Conservation (phyloP, 2,797 vertebrate species). For the Oceanodroma leucorhoa region DNA sequence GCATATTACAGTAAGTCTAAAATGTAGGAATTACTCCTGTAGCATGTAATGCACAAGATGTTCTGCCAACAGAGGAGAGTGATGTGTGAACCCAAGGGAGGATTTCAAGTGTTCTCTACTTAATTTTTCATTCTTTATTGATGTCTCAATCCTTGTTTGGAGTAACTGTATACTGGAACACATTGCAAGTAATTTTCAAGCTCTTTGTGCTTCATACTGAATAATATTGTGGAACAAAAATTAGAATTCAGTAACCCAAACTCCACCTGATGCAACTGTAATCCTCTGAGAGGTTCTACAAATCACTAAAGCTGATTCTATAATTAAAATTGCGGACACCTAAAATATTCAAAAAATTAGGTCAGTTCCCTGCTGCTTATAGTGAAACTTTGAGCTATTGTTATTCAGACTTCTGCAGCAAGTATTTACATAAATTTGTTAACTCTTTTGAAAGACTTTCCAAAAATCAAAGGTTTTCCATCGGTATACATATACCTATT, state of each 20-base stretch:
- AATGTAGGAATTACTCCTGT: background rate
- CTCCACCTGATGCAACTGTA: background rate
- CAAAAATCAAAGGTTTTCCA: background rate
- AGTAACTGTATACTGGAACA: background rate
- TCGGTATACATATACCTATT: rapidly evolving
- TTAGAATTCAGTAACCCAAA: background rate
- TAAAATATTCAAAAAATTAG: background rate
- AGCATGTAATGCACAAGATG: rapidly evolving
- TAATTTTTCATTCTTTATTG: background rate
- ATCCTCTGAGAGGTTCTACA: background rate
- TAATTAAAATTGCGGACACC: background rate
- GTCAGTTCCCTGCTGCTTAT: rapidly evolving
- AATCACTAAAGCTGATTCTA: background rate
- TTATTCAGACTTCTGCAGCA: background rate
- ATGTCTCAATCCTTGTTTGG: background rate
- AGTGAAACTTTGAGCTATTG: background rate
- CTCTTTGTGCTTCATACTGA: background rate
- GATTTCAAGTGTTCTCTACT: background rate
- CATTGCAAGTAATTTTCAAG: background rate
- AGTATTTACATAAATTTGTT: background rate
- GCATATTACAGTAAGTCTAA: background rate
- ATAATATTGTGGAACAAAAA: background rate
- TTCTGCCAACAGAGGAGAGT: background rate
- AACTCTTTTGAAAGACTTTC: background rate
- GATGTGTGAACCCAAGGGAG: background rate